Base-by-base conservation (phyloP, 2,888 invertebrate genomes). In the Nemotelus nigrinus region DNA sequence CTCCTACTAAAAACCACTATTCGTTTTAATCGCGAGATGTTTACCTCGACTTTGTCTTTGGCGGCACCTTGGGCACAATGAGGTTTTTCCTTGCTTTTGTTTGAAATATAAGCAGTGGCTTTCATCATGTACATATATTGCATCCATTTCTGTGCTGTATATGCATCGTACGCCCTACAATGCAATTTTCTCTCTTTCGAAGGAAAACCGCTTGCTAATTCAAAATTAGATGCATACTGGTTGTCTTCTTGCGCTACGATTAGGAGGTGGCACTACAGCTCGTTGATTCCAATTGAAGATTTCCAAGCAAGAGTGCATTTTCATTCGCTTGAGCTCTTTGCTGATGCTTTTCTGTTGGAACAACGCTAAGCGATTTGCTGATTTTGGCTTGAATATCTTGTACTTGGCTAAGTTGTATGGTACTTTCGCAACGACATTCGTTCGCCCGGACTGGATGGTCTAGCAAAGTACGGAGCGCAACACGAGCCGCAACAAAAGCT, bases 191-290 rank as follows among this genome's bases (percentile, higher is more conserved):
- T 25, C 25, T 25, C 25, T 25, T 25, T 25, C 25, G 25, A 25
- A 25, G 25, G 25, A 45, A 65, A 65, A 53, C 68, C 53, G 68
- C 68, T 68, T 68, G 68, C 50, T 68, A 68, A 68, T 68, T 48
- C 68, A 53, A 53, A 68, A 68, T 68, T 68, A 53, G 68, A 68
- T 68, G 68, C 68, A 68, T 68, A 53, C 53, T 25, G 68, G 5
- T 25, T 43, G 10, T 25, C 68, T 50, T 68, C 68, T 57, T 57
- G 57, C 10, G 57, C 57, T 50, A 39, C 68, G 68, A 68, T 68
- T 68, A 68, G 68, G 39, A 8, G 57, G 10, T 57, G 5, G 57
- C 10, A 10, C 57, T 57, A 39, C 63, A 50, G n/a, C 25, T 53
- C 44, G 43, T 48, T 39, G 53, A 68, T 68, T 68, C 53, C 68